Evolutionary conservation across 2,888 invertebrate species (phyloP).

Genomic region (Dicranocentrus wangi): DNA sequence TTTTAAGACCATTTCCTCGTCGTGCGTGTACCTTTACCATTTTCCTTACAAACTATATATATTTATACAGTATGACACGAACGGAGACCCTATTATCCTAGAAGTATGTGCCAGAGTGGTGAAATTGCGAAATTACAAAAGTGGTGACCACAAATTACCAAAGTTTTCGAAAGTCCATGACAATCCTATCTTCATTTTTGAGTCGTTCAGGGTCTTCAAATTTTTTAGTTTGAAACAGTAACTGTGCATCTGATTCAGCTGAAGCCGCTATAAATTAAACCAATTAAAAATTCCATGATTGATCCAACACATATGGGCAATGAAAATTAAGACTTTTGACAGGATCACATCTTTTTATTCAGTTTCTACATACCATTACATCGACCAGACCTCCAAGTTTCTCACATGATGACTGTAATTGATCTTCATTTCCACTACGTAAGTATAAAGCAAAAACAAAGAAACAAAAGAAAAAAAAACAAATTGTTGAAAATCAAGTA

Average conservation of each 20-base stretch:
- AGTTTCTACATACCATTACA: slow-evolving; percentile 58
- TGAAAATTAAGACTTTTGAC: not conserved
- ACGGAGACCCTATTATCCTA: no score
- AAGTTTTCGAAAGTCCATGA: slow-evolving; percentile 59
- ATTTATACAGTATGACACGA: no score
- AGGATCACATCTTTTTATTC: slow-evolving; percentile 11
- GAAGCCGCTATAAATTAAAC: slow-evolving; percentile 47
- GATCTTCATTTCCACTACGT: slow-evolving; percentile 56
- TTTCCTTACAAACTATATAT: no score
- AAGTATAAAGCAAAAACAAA: slow-evolving; percentile 33
- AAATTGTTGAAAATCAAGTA: not conserved
- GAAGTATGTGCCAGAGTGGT: not conserved
- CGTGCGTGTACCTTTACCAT: no score
- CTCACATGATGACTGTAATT: slow-evolving; percentile 63
- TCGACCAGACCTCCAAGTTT: slow-evolving; percentile 64
- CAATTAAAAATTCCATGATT: not conserved
- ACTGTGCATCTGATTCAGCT: slow-evolving; percentile 39
- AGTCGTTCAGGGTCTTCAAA: slow-evolving; percentile 41
- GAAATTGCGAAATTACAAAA: slow-evolving; percentile 44
- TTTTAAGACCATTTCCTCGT: no score
- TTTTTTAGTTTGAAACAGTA: slow-evolving; percentile 42
- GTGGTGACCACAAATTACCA: slow-evolving; percentile 59
- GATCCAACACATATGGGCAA: not conserved
- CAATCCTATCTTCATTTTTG: slow-evolving; percentile 45
- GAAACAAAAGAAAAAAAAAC: no score